Percentiles rank a stretch among this genome's conserved stretches.
Evolutionary conservation across 2,113 vertebrate genomes (phyloP).

Genomic region (Sterna hirundo): DNA sequence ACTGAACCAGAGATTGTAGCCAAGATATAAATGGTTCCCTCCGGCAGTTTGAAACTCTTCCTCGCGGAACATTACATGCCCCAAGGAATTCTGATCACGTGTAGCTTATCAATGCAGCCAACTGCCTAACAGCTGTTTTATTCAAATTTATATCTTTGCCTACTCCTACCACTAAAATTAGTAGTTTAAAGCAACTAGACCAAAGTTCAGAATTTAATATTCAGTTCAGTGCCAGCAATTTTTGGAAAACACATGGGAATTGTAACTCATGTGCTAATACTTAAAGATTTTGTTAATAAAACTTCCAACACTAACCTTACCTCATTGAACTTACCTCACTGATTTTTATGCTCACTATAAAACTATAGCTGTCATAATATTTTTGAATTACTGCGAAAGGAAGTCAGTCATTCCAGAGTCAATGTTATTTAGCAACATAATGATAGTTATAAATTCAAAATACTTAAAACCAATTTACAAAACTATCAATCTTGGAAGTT

Average conservation of each 20-base stretch:
- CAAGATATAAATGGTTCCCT: neutral
- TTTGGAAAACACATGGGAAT: slow-evolving; percentile 74
- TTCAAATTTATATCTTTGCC: slow-evolving; percentile 59
- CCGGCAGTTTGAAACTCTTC: neutral
- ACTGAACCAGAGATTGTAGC: neutral
- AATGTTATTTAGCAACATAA: slow-evolving; percentile 77
- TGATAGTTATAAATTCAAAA: slow-evolving; percentile 77
- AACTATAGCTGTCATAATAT: slow-evolving; percentile 77
- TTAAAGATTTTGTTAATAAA: slow-evolving; percentile 78
- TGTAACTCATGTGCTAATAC: slow-evolving; percentile 76
- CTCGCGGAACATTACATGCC: neutral
- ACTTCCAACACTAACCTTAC: slow-evolving; percentile 79
- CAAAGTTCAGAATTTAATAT: slow-evolving; percentile 72
- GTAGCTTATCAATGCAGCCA: slow-evolving; percentile 44
- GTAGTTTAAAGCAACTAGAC: slow-evolving; percentile 67
- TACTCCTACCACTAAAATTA: slow-evolving; percentile 68
- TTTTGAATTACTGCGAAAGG: slow-evolving; percentile 76
- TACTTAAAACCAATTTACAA: slow-evolving; percentile 72
- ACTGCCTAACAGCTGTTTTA: slow-evolving; percentile 55
- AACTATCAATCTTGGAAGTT: slow-evolving; percentile 63
- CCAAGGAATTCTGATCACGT: slow-evolving; percentile 23
- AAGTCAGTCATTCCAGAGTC: slow-evolving; percentile 75
- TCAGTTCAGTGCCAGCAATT: slow-evolving; percentile 66
- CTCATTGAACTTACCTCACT: slow-evolving; percentile 79
- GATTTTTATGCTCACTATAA: slow-evolving; percentile 77